Base-by-base conservation (phyloP, 2,113 vertebrate genomes). In the Ptychochromis oligacanthus region DNA sequence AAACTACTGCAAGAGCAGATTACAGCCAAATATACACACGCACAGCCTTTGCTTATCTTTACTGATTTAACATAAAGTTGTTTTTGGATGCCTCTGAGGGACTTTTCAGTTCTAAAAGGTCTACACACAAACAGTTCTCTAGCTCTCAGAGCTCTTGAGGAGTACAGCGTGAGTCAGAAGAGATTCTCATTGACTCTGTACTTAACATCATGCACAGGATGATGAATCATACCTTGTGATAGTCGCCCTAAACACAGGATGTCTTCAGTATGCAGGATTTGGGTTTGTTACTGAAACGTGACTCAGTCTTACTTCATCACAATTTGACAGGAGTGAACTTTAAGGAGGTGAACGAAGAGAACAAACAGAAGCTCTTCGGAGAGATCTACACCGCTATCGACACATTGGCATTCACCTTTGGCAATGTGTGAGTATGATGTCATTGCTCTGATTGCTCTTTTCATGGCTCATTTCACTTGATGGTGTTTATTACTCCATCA, bases 371-470 rank as follows among this genome's bases (percentile, higher is more conserved):
- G 76, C 93, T 97, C 84, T 98, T 99, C 60, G 93, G 94, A 86
- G 98, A 99, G 93, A 97, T 99, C 93, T 97, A 97, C 96, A 94
- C 96, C 28, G 97, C 98, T 54, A 97, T 99, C 82, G 98, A 99
- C 94, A 96, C 96, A 49, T 96, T 99, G 96, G 98, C 98, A 43
- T 98, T 99, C 95, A 99, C 97, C 56, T 98, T 99, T 96, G 98
- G 98, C 89, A 98, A 98, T 97, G 94, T 98, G 98, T 99, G 95
- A 99, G 98, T 97, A 85, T 85, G 70, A 75, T 22, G 22, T 85
- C 52, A 40, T 46, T 13, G 74, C 36, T 56, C 13, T 58, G 31
- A 77, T 46, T 65, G 3, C 18, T 13, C 10, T 59, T 75, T 18
- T 1, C 24, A n/a, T 18, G 12, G 18, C n/a, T 75, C 52, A n/a